These are phyloP conservation scores for Muraenolepis orangiensis DNA, from an alignment of 2,797 vertebrate species.

Conservation along the genomic window DNA sequence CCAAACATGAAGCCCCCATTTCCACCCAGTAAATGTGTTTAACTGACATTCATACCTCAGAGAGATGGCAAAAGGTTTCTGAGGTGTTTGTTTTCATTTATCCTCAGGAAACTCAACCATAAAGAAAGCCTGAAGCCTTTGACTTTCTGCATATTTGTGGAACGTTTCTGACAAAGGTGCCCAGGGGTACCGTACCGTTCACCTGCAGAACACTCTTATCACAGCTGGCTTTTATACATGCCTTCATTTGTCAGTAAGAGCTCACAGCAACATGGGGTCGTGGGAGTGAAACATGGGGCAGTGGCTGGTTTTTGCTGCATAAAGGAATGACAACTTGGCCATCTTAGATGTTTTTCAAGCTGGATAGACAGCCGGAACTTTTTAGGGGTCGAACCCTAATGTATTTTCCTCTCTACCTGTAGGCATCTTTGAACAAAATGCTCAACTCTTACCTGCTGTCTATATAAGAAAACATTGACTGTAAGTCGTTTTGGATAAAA, in stretches of 20 bases:
- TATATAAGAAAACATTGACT: not conserved
- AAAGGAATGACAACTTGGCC: not conserved
- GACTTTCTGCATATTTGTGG: conserved; percentile 20
- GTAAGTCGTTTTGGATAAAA: not conserved
- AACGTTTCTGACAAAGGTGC: conserved; percentile 13
- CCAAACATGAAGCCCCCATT: not conserved
- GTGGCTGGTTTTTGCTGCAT: not conserved
- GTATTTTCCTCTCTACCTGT: not conserved
- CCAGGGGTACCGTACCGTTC: conserved; percentile 16
- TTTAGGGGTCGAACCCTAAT: not conserved
- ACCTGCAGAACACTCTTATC: conserved; percentile 9
- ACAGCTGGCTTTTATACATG: conserved; percentile 11
- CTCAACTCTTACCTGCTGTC: not conserved
- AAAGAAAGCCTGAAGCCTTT: conserved; percentile 19
- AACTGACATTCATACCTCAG: not conserved
- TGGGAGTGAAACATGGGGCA: not conserved
- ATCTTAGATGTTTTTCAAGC: not conserved
- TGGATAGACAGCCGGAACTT: not conserved
- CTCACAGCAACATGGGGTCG: not conserved
- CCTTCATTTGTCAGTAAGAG: conserved; percentile 13
- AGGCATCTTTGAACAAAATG: not conserved
- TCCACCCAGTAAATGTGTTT: no score
- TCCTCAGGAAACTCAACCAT: not conserved
- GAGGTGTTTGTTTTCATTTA: not conserved
- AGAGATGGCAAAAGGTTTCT: not conserved